Evolutionary conservation across 2,888 invertebrate genomes (phyloP).

Genomic region (Melanostoma mellinum): DNA sequence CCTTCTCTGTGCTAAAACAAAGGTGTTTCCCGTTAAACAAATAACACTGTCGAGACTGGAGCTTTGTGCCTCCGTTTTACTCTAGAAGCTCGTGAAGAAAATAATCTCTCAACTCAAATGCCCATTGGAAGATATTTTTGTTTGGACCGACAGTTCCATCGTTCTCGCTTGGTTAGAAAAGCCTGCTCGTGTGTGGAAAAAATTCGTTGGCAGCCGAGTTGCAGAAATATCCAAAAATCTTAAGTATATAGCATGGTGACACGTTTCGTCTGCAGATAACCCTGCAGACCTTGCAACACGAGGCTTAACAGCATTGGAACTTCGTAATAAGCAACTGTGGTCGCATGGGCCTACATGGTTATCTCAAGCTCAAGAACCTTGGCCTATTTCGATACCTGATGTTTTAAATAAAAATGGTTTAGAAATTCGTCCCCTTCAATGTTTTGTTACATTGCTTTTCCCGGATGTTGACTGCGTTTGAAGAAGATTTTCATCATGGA

Average conservation of each 20-base stretch:
- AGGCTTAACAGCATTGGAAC: not conserved
- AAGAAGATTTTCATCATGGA: too few relatives aligned
- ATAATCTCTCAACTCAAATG: not conserved
- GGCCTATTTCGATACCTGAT: slow-evolving; percentile 9
- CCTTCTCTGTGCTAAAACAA: slow-evolving; percentile 34
- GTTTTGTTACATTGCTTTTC: too few relatives aligned
- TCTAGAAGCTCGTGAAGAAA: slow-evolving; percentile 45
- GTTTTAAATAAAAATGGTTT: too few relatives aligned
- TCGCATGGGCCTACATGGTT: slow-evolving; percentile 4
- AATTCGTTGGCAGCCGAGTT: slow-evolving; percentile 49
- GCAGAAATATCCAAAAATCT: slow-evolving; percentile 3
- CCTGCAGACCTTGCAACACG: slow-evolving; percentile 10
- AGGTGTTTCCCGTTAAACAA: slow-evolving; percentile 31
- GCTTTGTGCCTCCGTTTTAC: slow-evolving; percentile 42
- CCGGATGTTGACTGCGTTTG: not conserved
- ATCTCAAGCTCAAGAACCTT: not conserved
- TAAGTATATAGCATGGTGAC: too few relatives aligned
- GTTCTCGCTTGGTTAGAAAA: slow-evolving; percentile 35
- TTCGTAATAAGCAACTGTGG: not conserved
- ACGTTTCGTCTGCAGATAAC: slow-evolving; percentile 5
- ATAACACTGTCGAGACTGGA: slow-evolving; percentile 25
- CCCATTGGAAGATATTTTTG: too few relatives aligned
- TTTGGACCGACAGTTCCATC: slow-evolving; percentile 22
- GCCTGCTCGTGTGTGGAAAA: slow-evolving; percentile 41
- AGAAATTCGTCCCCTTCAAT: too few relatives aligned